These are phyloP conservation scores for Tiliacea citrago DNA, from an alignment of 2,888 invertebrate species.

Conservation along the genomic window DNA sequence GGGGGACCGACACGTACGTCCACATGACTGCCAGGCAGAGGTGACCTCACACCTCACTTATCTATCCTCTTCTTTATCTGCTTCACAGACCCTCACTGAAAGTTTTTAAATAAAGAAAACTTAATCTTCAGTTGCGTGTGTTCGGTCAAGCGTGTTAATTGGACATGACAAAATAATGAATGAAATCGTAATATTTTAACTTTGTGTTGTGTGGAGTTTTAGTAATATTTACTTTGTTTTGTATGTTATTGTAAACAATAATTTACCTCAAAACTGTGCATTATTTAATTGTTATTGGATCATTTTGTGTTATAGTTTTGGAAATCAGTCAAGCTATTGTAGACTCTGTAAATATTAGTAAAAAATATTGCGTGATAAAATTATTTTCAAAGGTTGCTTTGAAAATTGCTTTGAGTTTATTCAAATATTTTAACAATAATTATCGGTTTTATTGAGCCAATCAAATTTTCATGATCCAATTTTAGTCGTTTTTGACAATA, in stretches of 20 bases:
- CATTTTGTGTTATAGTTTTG: background rate
- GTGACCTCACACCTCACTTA: constrained; percentile 69
- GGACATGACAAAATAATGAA: constrained; percentile 1
- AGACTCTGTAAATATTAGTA: background rate
- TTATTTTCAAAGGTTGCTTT: background rate
- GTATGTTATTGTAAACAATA: background rate
- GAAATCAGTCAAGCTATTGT: background rate
- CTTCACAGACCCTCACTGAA: constrained; percentile 40
- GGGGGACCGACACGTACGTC: constrained; percentile 75
- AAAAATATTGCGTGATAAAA: background rate
- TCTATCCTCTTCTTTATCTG: constrained; percentile 62
- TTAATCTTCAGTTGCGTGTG: constrained; percentile 3
- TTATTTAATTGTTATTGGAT: too few species aligned
- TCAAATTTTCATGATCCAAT: constrained; percentile 2
- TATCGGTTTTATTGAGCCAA: constrained; percentile 2
- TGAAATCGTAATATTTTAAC: background rate
- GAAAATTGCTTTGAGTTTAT: background rate
- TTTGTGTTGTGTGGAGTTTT: constrained; percentile 1
- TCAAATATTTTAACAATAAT: constrained; percentile 22
- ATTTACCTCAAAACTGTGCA: background rate
- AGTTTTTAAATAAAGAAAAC: constrained; percentile 27
- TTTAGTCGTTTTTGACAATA: constrained; percentile 8
- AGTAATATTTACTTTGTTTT: constrained; percentile 8
- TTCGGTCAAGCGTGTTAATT: constrained; percentile 3
- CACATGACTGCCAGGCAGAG: constrained; percentile 69